Evolutionary conservation across 1,140 invertebrate genomes (phyloP).

Genomic region (Diploscapter pachys): DNA sequence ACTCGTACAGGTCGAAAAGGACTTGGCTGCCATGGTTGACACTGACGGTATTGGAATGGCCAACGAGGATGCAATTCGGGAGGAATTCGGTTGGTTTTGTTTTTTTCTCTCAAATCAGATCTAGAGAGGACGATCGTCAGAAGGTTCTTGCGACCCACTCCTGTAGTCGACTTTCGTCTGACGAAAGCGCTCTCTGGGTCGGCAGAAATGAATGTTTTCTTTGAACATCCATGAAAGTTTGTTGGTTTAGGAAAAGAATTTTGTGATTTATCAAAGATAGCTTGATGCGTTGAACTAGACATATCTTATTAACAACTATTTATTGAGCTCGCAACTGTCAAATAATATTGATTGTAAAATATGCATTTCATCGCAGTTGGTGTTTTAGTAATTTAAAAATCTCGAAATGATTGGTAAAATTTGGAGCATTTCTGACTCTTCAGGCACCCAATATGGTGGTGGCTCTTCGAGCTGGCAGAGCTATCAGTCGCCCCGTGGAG

Average conservation of each 20-base stretch:
- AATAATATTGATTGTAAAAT: slow-evolving; percentile 13
- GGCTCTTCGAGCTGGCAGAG: slow-evolving; percentile 2
- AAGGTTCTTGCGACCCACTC: no score
- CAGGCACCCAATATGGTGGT: background rate
- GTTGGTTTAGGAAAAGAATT: background rate
- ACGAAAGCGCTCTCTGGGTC: background rate
- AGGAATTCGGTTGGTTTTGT: no score
- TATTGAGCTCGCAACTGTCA: slow-evolving; percentile 6
- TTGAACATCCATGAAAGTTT: slow-evolving; percentile 1
- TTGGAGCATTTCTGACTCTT: background rate
- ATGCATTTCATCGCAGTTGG: slow-evolving; percentile 5
- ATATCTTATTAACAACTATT: no score
- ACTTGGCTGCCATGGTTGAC: background rate
- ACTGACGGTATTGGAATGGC: background rate
- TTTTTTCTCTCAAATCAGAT: no score
- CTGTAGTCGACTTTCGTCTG: no score
- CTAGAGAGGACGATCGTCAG: no score
- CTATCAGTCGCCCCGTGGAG: slow-evolving; percentile 16
- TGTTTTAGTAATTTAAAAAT: background rate
- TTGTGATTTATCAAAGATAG: background rate
- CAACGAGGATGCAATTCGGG: background rate
- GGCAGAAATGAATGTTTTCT: slow-evolving; percentile 6
- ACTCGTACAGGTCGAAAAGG: slow-evolving; percentile 15
- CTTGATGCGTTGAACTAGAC: no score
- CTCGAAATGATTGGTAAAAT: background rate